A percentile compares a stretch with the other conserved stretches of the same genome.
These are phyloP conservation scores for Anas bernieri DNA, from an alignment of 2,797 vertebrate genomes.

Conservation along the genomic window DNA sequence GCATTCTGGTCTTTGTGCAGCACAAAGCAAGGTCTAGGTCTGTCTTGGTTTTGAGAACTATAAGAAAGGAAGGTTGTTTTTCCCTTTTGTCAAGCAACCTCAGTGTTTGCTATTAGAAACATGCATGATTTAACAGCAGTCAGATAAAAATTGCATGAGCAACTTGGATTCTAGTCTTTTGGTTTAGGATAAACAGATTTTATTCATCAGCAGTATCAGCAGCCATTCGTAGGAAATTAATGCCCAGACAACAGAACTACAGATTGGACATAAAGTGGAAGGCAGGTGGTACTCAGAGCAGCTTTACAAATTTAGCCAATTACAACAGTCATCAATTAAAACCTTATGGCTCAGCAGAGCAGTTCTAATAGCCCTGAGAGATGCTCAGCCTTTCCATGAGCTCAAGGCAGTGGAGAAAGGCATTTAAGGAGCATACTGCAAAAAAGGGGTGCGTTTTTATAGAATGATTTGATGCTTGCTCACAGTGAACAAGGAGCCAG, in stretches of 20 bases:
- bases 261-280: background rate
- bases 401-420: background rate
- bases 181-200: background rate
- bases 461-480: background rate
- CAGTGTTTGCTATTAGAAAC: background rate
- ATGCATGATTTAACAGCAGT: background rate
- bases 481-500: background rate
- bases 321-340: background rate
- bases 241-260: background rate
- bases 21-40: background rate
- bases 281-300: background rate
- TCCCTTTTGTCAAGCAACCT: background rate
- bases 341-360: background rate
- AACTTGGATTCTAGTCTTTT: background rate
- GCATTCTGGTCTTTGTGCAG: background rate
- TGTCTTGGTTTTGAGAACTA: background rate
- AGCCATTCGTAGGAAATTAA: background rate
- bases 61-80: background rate
- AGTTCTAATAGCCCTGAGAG: background rate
- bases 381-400: background rate
- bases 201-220: background rate
- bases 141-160: background rate
- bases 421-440: background rate
- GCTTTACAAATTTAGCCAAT: background rate
- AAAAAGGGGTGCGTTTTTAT: background rate